Percentiles rank a stretch among this genome's conserved stretches.
These are phyloP conservation scores for Tridacna crocea DNA, from an alignment of 2,888 invertebrate species.

Conservation along the genomic window DNA sequence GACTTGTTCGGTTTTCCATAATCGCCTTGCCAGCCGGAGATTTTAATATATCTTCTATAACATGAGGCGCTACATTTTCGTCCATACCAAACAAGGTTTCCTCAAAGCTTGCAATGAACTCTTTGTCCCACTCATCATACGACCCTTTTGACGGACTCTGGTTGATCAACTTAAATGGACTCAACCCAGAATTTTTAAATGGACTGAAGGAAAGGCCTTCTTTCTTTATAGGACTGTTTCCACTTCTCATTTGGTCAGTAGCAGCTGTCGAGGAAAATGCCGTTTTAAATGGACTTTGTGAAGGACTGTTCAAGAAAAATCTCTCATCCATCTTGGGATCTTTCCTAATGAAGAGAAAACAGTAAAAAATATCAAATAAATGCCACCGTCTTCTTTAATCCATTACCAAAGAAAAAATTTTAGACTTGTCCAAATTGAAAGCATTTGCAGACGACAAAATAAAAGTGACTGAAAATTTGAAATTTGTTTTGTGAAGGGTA, in stretches of 20 bases:
- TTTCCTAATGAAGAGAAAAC: background rate
- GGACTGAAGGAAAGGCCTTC: conserved; percentile 50
- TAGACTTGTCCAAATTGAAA: too few relatives aligned
- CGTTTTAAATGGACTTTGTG: background rate
- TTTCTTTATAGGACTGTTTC: conserved; percentile 31
- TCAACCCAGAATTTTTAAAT: conserved; percentile 55
- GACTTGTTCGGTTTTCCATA: conserved; percentile 61
- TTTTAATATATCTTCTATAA: conserved; percentile 66
- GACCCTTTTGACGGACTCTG: conserved; percentile 60
- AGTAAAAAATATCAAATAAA: too few relatives aligned
- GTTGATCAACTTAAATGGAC: conserved; percentile 60
- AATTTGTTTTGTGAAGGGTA: too few relatives aligned
- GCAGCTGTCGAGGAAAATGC: background rate
- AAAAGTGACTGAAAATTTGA: too few relatives aligned
- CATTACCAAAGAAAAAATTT: too few relatives aligned
- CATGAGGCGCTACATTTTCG: conserved; percentile 45
- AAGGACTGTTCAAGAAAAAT: conserved; percentile 12
- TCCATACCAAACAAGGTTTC: conserved; percentile 72
- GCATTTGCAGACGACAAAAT: too few relatives aligned
- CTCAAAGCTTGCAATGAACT: conserved; percentile 73
- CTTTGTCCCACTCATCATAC: conserved; percentile 73
- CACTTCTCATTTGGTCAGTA: background rate
- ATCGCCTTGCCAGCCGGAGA: conserved; percentile 68
- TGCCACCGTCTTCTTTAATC: too few relatives aligned
- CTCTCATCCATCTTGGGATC: background rate